phyloP scores from a whole-genome alignment of 2,888 invertebrate species.

The Emmelina monodactyla region DNA sequence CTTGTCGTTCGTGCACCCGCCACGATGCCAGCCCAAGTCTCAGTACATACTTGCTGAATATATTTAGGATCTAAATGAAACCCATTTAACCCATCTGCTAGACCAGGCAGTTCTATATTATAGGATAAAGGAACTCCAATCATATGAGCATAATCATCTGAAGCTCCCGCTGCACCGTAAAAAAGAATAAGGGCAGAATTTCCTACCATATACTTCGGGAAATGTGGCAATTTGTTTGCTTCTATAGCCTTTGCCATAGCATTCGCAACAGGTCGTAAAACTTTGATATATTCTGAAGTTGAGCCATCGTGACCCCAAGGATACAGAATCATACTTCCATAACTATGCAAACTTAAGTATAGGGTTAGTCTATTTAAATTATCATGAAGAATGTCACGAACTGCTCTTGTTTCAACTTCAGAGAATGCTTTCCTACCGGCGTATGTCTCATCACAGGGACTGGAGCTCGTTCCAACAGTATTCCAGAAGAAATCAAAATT shows the following conservation, averaged over 20 bases:
- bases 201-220: neutral
- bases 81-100: constrained; percentile 39
- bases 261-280: constrained; percentile 46
- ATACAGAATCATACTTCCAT: constrained; percentile 72
- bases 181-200: constrained; percentile 31
- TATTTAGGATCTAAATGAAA: constrained; percentile 64
- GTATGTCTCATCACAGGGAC: constrained; percentile 67
- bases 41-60: constrained; percentile 63
- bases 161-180: constrained; percentile 69
- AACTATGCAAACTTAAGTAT: constrained; percentile 79
- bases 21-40: constrained; percentile 68
- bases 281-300: constrained; percentile 51
- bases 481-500: constrained; percentile 79
- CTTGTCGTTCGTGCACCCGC: constrained; percentile 44
- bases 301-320: constrained; percentile 71
- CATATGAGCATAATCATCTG: constrained; percentile 71
- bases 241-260: constrained; percentile 43
- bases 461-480: constrained; percentile 60
- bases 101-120: constrained; percentile 71
- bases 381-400: constrained; percentile 65
- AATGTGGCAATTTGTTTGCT: neutral
- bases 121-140: constrained; percentile 65
- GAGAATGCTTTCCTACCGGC: constrained; percentile 70
- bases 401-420: constrained; percentile 69
- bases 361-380: constrained; percentile 59